Base-by-base conservation (phyloP, 2,797 vertebrate genomes). In the Uromys caudimaculatus region DNA sequence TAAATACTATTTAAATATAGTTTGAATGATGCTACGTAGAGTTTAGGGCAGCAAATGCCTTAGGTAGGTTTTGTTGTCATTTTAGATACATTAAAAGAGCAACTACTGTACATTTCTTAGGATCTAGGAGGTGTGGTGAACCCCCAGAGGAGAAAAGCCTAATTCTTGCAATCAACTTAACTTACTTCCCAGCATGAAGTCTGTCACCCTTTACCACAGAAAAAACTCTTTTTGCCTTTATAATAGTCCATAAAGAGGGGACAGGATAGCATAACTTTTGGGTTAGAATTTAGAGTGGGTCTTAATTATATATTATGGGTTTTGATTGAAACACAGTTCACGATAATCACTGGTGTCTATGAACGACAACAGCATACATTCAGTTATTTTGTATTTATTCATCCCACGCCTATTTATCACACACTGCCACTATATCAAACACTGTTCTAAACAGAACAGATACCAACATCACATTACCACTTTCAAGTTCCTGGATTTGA, bases 1-100 rank as follows among this genome's bases (percentile, higher is more conserved):
- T 97, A 98, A 97, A 98, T 97, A 98, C 17, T 47, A 56, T 95
- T 97, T 96, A 97, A 97, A 97, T 97, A 96, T 97, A 97, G 90
- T 95, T 90, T 93, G 96, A 97, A 64, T 89, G 90, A 96, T 96
- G 73, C 67, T 95, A 91, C 35, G 50, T 96, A 85, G n/a, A 85
- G 73, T 94, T 96, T 95, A 85, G 52, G 90, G 77, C 69, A 90
- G 86, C 35, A 76, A 77, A 82, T 95, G 71, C 95, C 89, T 83
- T 92, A 79, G 44, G 32, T 81, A 93, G 71, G 69, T 92, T 96
- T 93, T 95, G 35, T 95, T 95, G 76, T 93, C 84, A 95, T 93
- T 97, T 96, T 54, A 83, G 24, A 60, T 95, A 71, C 94, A n/a
- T 82, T 93, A 64, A 82, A 38, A n/a, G 67, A 83, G 38, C 41